Percentiles rank a stretch among this genome's conserved stretches.
Conservation (phyloP, 2,888 invertebrate genomes). For the Tinea trinotella region DNA sequence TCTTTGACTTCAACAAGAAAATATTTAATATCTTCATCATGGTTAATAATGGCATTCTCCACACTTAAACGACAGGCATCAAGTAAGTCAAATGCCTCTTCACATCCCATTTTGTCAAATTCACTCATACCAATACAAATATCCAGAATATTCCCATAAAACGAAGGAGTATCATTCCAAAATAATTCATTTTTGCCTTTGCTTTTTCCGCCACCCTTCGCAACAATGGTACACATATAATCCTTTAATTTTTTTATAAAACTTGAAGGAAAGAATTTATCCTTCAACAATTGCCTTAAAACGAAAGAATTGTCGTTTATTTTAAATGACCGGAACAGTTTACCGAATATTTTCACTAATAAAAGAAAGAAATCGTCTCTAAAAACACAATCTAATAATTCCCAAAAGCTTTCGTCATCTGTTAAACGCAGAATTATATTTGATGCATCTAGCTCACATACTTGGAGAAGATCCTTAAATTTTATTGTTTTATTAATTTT, state of each 20-base stretch:
- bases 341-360: constrained; percentile 53
- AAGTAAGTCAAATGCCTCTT: constrained; percentile 37
- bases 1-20: constrained; percentile 19
- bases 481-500: constrained; percentile 60
- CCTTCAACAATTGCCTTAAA: constrained; percentile 34
- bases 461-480: constrained; percentile 52
- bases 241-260: constrained; percentile 44
- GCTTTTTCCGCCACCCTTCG: constrained; percentile 44
- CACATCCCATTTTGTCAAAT: constrained; percentile 35
- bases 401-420: no score
- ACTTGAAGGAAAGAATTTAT: constrained; percentile 41
- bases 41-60: constrained; percentile 3
- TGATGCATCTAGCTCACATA: constrained; percentile 48
- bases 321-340: constrained; percentile 45
- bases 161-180: constrained; percentile 56
- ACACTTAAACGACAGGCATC: constrained; percentile 44
- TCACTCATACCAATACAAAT: constrained; percentile 47
- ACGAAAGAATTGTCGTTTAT: constrained; percentile 46
- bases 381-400: constrained; percentile 48
- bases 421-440: constrained; percentile 49
- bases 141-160: constrained; percentile 39
- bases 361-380: constrained; percentile 62
- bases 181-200: constrained; percentile 52
- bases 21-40: constrained; percentile 22
- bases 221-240: constrained; percentile 42